These are phyloP conservation scores for Lycodopsis pacificus DNA, from an alignment of 2,797 vertebrate species.

Conservation along the genomic window DNA sequence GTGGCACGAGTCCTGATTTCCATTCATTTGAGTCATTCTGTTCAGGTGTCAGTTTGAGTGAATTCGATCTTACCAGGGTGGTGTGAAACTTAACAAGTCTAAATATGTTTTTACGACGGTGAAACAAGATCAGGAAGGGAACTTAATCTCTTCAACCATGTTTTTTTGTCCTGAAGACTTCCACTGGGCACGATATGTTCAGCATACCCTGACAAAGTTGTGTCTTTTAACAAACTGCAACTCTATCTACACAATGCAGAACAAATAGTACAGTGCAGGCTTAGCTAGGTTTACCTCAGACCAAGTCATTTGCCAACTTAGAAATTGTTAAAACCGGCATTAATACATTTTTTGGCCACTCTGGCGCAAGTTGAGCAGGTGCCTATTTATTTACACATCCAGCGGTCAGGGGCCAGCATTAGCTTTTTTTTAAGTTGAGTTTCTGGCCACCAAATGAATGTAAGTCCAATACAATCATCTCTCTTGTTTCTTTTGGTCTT, in stretches of 20 bases:
- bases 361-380: not conserved
- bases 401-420: not conserved
- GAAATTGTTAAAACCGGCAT: not conserved
- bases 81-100: constrained; percentile 18
- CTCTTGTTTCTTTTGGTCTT: not conserved
- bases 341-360: not conserved
- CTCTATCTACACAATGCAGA: not conserved
- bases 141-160: constrained; percentile 22
- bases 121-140: constrained; percentile 31
- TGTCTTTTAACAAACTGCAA: constrained; percentile 8
- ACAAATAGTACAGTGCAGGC: not conserved
- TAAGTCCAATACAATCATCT: not conserved
- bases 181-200: constrained; percentile 11
- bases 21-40: constrained; percentile 9
- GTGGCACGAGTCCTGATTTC: constrained; percentile 29
- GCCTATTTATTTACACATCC: not conserved
- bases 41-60: constrained; percentile 9
- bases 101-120: constrained; percentile 7
- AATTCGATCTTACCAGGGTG: constrained; percentile 4
- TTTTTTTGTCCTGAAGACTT: constrained; percentile 17
- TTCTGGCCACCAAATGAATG: not conserved
- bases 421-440: not conserved
- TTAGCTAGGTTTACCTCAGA: not conserved
- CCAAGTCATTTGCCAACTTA: not conserved
- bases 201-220: constrained; percentile 20